Evolutionary conservation across 1,140 invertebrate species (phyloP), one percentile per base, ranked within the genome.

Genomic region (Radopholus similis): DNA sequence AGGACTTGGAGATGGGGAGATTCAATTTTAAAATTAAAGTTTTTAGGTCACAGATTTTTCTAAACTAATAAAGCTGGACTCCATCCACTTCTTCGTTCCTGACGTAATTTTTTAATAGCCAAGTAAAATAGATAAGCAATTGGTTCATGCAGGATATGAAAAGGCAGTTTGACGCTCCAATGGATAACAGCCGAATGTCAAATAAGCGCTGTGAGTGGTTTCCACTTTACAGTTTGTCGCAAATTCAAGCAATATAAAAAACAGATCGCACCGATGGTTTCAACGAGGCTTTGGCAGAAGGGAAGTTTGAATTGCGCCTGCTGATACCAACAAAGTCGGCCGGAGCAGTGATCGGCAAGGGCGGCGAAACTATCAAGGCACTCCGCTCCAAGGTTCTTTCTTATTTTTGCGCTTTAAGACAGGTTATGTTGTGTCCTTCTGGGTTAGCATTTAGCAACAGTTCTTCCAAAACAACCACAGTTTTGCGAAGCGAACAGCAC

Each of bases 321-420:
- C 64, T 81, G n/a, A 77, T 81, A 15, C 74, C 71, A 32, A 75
- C 70, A 28, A 82, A 82, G 58, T 63, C 66, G 15, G 95, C 95
- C 62, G 95, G 95, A 53, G 96, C 93, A 83, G 91, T 98, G 77
- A 98, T 97, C 83, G 95, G 95, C 47, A 93, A 94, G 85, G 91
- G 89, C 69, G 95, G 95, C 42, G 87, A 90, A 74, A 95, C 96
- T 86, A 96, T 99, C 83, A 97, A 97, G 44, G 54, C 77, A 13
- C 64, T 81, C 11, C 73, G 79, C 34, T 67, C 74, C n/a, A 73
- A 82, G 71, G 79, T 81, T 73, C 38, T 66, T 68, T 18, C 30
- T 42, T 72, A 4, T 2, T 56, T 37, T 9, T n/a, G 2, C 23
- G 11, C 38, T 68, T 72, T 72, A 15, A 11, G n/a, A 59, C n/a